Base-by-base conservation (phyloP, 2,113 vertebrate species). In the Ceratotherium simum region DNA sequence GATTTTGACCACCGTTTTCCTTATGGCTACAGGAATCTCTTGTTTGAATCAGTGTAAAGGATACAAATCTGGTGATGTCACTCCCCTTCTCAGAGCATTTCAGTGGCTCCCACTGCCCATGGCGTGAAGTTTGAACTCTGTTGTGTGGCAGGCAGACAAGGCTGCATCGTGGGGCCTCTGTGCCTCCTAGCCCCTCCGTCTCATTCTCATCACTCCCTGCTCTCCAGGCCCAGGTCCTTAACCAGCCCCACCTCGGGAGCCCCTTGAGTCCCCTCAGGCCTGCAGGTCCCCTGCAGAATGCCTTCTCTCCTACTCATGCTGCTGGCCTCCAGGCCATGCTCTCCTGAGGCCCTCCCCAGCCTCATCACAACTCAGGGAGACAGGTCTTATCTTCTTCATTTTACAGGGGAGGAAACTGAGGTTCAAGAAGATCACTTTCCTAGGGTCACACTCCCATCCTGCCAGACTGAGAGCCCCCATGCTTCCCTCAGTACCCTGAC, bases 1-100 rank as follows among this genome's bases (percentile, higher is more conserved):
- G 14, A 72, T 91, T 73, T n/a, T 69, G 62, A 78, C 91, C 25
- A 23, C 39, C 27, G 33, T 20, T 29, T 92, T 96, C 62, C 62
- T 73, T 12, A 9, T 48, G 79, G 73, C 48, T 78, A 13, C 2
- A 67, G 14, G 6, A 54, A 46, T 70, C 29, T 54, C 69, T 56
- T 31, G 39, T 78, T 75, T 67, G 39, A 42, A 42, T 92, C 69
- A 36, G 4, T 33, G 36, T 31, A 69, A 42, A 65, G 33, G 64
- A 5, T 36, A 33, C 11, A 62, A 21, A 70, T 39, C 76, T 76
- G 27, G 31, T 81, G 73, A 4, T 36, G 69, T 64, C 39, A 86
- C 3, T n/a, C 29, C 58, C 17, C 67, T 46, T 56, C 60, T 76
- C 69, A 39, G 42, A 87, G 64, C 58, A 75, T 0, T 60, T 89